Percentiles rank a stretch among this genome's conserved stretches.
Evolutionary conservation across 2,888 invertebrate genomes (phyloP).

Genomic region (Podabrus alpinus): DNA sequence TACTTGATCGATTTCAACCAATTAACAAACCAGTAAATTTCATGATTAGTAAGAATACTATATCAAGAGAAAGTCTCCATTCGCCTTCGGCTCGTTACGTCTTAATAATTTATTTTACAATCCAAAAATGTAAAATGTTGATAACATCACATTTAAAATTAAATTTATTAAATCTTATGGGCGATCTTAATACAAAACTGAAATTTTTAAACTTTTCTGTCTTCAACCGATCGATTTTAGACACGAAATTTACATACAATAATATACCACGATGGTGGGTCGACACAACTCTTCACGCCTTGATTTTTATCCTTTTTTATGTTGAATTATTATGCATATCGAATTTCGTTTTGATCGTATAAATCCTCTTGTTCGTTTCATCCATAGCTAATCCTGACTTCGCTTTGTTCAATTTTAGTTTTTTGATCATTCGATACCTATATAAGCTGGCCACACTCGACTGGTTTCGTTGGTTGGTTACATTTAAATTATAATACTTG

Average conservation of each 20-base stretch:
- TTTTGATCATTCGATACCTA: constrained; percentile 10
- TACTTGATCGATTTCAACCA: too few relatives aligned
- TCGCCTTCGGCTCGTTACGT: too few relatives aligned
- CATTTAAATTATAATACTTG: background rate
- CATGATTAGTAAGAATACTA: too few relatives aligned
- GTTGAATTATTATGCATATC: constrained; percentile 20
- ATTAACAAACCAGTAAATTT: too few relatives aligned
- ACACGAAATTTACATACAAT: constrained; percentile 29
- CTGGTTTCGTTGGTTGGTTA: background rate
- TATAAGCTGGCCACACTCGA: constrained; percentile 4
- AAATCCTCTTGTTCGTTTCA: constrained; percentile 17
- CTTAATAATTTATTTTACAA: background rate
- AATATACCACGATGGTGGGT: constrained; percentile 12
- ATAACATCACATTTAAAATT: background rate
- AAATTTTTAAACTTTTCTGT: background rate
- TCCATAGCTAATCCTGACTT: constrained; percentile 12
- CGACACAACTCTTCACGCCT: constrained; percentile 13
- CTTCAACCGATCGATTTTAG: background rate
- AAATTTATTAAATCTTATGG: background rate
- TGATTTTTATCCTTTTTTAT: constrained; percentile 10
- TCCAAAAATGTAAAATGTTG: background rate
- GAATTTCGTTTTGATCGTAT: constrained; percentile 3
- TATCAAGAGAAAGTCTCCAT: too few relatives aligned
- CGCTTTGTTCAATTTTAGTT: constrained; percentile 6
- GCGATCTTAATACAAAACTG: background rate